These are phyloP conservation scores for Agriotes lineatus DNA, from an alignment of 2,888 invertebrate genomes.

Conservation along the genomic window DNA sequence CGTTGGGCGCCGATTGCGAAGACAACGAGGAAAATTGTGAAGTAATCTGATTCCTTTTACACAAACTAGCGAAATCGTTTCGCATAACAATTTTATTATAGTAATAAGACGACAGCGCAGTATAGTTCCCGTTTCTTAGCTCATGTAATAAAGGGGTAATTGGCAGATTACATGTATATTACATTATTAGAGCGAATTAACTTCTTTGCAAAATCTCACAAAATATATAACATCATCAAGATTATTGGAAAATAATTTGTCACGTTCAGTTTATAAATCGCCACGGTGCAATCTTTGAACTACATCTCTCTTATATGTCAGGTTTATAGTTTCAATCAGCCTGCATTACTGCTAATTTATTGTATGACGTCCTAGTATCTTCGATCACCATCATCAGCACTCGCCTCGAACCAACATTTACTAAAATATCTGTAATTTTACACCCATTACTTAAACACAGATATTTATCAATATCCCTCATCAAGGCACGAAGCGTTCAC, in stretches of 20 bases:
- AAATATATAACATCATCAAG: conserved; percentile 31
- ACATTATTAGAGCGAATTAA: conserved; percentile 29
- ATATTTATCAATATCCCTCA: conserved; percentile 39
- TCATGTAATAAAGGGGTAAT: conserved; percentile 19
- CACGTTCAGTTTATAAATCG: conserved; percentile 33
- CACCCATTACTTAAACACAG: conserved; percentile 50
- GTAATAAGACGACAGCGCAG: conserved; percentile 9
- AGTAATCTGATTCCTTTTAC: conserved; percentile 6
- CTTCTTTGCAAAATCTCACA: conserved; percentile 9
- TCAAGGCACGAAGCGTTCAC: not conserved
- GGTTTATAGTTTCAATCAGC: conserved; percentile 32
- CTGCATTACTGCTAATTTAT: conserved; percentile 29
- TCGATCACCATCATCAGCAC: conserved; percentile 48
- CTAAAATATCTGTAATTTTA: conserved; percentile 50
- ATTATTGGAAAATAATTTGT: conserved; percentile 32
- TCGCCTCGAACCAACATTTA: conserved; percentile 47
- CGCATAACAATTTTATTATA: conserved; percentile 12
- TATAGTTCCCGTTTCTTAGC: not conserved
- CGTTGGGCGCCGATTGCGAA: not conserved
- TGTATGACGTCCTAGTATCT: conserved; percentile 32
- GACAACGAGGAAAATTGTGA: not conserved
- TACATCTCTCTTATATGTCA: conserved; percentile 29
- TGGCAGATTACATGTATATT: conserved; percentile 23
- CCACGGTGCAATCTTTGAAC: conserved; percentile 27
- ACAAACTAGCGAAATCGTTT: conserved; percentile 3